Evolutionary conservation across 1,140 invertebrate genomes (phyloP), one percentile per base, ranked within the genome.

Genomic region (Drosophila pectinifera): DNA sequence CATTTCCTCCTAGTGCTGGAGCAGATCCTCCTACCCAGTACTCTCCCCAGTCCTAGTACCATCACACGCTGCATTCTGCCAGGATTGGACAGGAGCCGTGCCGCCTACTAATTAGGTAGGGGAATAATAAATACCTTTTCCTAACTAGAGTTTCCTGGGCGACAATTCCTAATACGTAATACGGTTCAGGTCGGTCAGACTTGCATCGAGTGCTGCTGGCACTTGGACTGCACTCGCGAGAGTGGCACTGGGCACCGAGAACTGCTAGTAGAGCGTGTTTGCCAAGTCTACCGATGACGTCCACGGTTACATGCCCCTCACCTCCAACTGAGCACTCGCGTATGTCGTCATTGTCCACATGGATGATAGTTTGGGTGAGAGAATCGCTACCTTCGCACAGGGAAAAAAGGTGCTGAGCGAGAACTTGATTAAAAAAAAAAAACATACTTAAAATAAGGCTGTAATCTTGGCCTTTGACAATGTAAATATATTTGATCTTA

Each of bases 151-250:
- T 24, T 62, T 11, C 5, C 26, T 18, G 16, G 10, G 1, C 1
- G 7, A 62, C 22, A 24, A 18, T 20, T 64, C 14, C 4, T 68
- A 68, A 68, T 68, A 72, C 68, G 68, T 72, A 72, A 72, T 57
- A 42, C 24, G 18, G 13, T 16, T 24, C n/a, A 48, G 7, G 3
- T n/a, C 34, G 20, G 26, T 20, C 20, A 34, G 34, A 48, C 38
- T 54, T 24, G 34, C 68, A 70, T 28, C 34, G 42, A 48, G 34
- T 31, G 65, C 31, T 8, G 14, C 39, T 72, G 51, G 34, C 42
- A 57, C 26, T 70, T 46, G 34, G 51, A 45, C 64, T 55, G 51
- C 42, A 26, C 43, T 41, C 36, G 64, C 24, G 67, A 72, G 65
- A 70, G 22, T 46, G 65, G 7, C 42, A 18, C 20, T 64, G 24